Conservation (phyloP, 2,797 vertebrate species). For the Emydoidea blandingii region DNA sequence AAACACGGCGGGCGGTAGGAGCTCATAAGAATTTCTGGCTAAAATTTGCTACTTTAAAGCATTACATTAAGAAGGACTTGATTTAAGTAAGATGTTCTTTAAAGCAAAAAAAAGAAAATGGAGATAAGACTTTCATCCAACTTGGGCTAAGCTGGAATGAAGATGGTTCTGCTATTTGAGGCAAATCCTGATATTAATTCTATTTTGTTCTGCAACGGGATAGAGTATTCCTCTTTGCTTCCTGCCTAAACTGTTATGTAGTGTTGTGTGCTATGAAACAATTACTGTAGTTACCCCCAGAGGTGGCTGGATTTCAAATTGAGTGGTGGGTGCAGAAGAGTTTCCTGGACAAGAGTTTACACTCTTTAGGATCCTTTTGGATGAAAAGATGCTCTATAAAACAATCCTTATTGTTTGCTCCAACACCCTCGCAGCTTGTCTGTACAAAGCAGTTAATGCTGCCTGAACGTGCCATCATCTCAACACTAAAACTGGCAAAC, state of each 20-base stretch:
- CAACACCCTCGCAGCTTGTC: rapidly evolving
- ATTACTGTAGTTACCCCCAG: conserved; percentile 53
- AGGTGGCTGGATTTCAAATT: conserved; percentile 64
- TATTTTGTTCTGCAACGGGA: conserved; percentile 62
- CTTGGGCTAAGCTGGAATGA: conserved; percentile 34
- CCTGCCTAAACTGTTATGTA: conserved; percentile 61
- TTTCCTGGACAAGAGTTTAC: neutral
- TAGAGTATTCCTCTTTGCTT: conserved; percentile 42
- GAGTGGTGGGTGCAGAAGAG: conserved; percentile 17
- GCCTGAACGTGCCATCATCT: neutral
- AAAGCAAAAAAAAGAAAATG: neutral
- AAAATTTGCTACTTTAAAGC: conserved; percentile 16
- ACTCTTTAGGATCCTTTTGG: neutral
- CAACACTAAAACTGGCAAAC: neutral
- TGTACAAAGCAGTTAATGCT: neutral
- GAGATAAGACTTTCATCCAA: conserved; percentile 60
- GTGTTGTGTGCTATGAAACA: conserved; percentile 47
- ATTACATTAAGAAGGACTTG: neutral
- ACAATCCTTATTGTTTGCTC: neutral
- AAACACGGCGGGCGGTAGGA: conserved; percentile 60
- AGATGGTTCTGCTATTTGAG: conserved; percentile 29
- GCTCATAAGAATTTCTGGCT: conserved; percentile 57
- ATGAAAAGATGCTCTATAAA: neutral
- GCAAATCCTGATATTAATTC: conserved; percentile 63
- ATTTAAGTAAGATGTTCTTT: neutral